Evolutionary conservation across 2,113 vertebrate species (phyloP).

Genomic region (Deroptyus accipitrinus): DNA sequence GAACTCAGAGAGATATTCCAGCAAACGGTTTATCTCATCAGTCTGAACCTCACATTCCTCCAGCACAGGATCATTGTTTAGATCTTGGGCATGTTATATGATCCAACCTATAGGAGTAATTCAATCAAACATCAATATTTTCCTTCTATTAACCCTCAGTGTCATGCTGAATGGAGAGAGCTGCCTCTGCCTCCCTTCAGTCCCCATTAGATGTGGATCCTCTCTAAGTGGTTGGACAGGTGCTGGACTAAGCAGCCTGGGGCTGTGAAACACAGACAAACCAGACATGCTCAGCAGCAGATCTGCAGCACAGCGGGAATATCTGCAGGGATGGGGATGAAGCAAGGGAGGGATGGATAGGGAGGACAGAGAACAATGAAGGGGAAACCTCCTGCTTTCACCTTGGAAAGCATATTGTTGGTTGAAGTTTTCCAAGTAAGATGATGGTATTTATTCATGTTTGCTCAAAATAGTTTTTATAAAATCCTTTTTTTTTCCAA

Average conservation of each 20-base stretch:
- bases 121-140: slow-evolving; percentile 84
- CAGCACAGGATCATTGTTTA: slow-evolving; percentile 79
- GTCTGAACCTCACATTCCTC: slow-evolving; percentile 78
- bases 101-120: slow-evolving; percentile 79
- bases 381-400: neutral
- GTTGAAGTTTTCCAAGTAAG: neutral
- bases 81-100: slow-evolving; percentile 74
- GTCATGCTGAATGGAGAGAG: slow-evolving; percentile 55
- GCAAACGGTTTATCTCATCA: slow-evolving; percentile 79
- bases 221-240: slow-evolving; percentile 37
- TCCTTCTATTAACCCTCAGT: slow-evolving; percentile 76
- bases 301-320: neutral
- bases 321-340: neutral
- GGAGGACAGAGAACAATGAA: neutral
- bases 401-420: neutral
- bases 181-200: slow-evolving; percentile 51
- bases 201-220: neutral
- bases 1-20: slow-evolving; percentile 73
- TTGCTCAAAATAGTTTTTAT: neutral
- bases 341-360: neutral
- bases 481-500: neutral
- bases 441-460: neutral
- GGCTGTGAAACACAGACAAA: neutral
- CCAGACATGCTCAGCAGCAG: neutral
- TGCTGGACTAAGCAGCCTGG: slow-evolving; percentile 42